Conservation (phyloP, 2,797 vertebrate species). For the Arrhamphus sclerolepis region DNA sequence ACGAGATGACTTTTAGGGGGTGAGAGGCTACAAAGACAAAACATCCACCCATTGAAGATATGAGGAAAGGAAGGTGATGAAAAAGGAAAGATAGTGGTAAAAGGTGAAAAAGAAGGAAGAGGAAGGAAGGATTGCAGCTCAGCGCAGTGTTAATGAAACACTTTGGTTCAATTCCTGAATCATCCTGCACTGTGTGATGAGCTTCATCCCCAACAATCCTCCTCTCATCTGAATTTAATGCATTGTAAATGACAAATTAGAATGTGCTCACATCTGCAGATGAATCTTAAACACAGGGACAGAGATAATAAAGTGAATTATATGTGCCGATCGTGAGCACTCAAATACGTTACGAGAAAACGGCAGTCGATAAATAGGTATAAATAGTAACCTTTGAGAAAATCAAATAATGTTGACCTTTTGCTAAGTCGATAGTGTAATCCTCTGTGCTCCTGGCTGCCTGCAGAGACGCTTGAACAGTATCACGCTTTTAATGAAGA, state of each 20-base stretch:
- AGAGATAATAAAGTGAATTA: slow-evolving; percentile 45
- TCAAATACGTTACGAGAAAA: slow-evolving; percentile 54
- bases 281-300: slow-evolving; percentile 35
- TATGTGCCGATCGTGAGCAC: slow-evolving; percentile 1
- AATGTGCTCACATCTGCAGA: slow-evolving; percentile 24
- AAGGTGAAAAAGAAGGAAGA: slow-evolving; percentile 1
- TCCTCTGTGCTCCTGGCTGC: slow-evolving; percentile 55
- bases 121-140: slow-evolving; percentile 42
- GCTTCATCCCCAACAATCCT: slow-evolving; percentile 57
- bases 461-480: slow-evolving; percentile 55
- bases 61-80: not conserved
- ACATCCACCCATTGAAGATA: slow-evolving; percentile 8
- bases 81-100: not conserved
- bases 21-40: slow-evolving; percentile 9
- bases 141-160: slow-evolving; percentile 73
- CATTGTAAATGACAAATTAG: slow-evolving; percentile 57
- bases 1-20: not conserved
- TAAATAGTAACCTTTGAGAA: slow-evolving; percentile 76
- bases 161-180: slow-evolving; percentile 68
- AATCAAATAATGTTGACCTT: slow-evolving; percentile 78
- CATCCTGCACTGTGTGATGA: slow-evolving; percentile 60
- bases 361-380: slow-evolving; percentile 65
- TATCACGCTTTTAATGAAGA: slow-evolving; percentile 69
- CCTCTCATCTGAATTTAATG: slow-evolving; percentile 50
- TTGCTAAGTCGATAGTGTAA: slow-evolving; percentile 62